Percentiles rank a stretch among this genome's conserved stretches.
These are phyloP conservation scores for Cyanocitta stelleri DNA, from an alignment of 2,113 vertebrate genomes.

Conservation along the genomic window DNA sequence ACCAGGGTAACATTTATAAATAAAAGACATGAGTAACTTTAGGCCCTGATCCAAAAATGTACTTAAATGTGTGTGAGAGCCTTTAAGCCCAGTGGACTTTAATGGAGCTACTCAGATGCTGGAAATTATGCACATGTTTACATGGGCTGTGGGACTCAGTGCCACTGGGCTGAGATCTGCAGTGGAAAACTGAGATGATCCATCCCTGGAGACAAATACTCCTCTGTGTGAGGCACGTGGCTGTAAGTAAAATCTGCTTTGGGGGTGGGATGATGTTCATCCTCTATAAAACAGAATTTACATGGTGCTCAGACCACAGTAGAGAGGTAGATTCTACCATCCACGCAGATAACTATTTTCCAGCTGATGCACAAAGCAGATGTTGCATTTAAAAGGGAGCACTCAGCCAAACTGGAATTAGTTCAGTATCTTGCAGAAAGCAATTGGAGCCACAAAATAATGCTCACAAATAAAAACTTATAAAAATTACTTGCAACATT, in stretches of 20 bases:
- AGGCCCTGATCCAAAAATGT: constrained; percentile 35
- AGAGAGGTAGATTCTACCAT: not conserved
- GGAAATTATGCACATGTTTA: constrained; percentile 6
- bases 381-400: constrained; percentile 28
- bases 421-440: constrained; percentile 30
- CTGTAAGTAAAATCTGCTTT: not conserved
- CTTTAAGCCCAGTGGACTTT: constrained; percentile 22
- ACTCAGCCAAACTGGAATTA: constrained; percentile 38
- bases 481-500: constrained; percentile 41
- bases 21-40: constrained; percentile 39
- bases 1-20: constrained; percentile 38
- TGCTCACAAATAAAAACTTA: constrained; percentile 51
- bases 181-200: not conserved
- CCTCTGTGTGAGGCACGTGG: not conserved
- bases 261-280: not conserved
- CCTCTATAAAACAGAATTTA: constrained; percentile 15
- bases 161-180: not conserved
- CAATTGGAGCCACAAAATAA: constrained; percentile 9
- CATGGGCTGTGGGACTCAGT: not conserved
- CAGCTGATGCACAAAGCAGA: constrained; percentile 16
- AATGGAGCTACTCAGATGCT: constrained; percentile 21
- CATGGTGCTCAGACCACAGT: not conserved
- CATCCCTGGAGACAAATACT: not conserved
- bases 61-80: constrained; percentile 31
- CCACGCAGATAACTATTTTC: not conserved